A percentile compares a stretch with the other conserved stretches of the same genome.
Conservation (phyloP, 2,888 invertebrate species). For the Eupelmus urozonus region DNA sequence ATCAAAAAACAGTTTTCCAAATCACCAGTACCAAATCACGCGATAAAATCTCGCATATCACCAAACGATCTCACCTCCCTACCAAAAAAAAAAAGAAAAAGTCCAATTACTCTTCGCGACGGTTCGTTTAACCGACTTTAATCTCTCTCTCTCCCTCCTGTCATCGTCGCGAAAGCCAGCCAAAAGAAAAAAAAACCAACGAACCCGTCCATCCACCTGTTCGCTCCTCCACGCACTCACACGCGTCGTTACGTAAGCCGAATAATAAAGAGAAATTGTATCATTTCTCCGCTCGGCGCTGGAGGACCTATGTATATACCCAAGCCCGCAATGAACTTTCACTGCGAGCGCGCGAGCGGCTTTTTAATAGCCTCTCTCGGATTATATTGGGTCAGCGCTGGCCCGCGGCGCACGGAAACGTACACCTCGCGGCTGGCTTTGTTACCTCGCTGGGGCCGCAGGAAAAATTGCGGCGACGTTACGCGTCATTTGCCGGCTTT, state of each 20-base stretch:
- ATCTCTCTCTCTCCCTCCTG: too few species aligned
- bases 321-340: slow-evolving; percentile 66
- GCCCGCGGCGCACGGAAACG: not conserved
- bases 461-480: not conserved
- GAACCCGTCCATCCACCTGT: slow-evolving; percentile 32
- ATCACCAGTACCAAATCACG: not conserved
- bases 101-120: not conserved
- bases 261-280: slow-evolving; percentile 69
- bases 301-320: not conserved
- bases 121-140: not conserved
- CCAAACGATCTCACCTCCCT: too few species aligned
- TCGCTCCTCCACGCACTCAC: not conserved
- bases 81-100: not conserved
- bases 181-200: slow-evolving; percentile 7
- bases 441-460: too few species aligned
- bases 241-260: slow-evolving; percentile 61
- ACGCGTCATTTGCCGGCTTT: too few species aligned
- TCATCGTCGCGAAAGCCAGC: not conserved
- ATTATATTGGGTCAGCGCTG: slow-evolving; percentile 45
- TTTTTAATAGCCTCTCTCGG: not conserved
- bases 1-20: not conserved
- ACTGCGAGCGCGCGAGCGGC: slow-evolving; percentile 61
- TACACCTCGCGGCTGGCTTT: too few species aligned
- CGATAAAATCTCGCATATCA: not conserved
- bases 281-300: slow-evolving; percentile 60